Base-by-base conservation (phyloP, 2,888 invertebrate genomes). In the Cremastinae sp. region DNA sequence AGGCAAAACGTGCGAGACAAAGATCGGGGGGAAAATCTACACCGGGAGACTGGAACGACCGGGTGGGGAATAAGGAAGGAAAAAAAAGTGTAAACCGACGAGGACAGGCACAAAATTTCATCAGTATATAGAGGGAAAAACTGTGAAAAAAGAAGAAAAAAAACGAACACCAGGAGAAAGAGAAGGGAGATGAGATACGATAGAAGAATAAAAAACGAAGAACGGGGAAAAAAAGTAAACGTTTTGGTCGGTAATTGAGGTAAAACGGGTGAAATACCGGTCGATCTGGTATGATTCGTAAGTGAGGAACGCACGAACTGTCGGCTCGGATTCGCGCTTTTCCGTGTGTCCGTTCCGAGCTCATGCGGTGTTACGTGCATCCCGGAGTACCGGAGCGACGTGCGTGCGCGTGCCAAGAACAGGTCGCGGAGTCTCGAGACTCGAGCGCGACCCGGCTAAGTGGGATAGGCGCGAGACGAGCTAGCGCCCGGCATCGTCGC, bases 381-480 rank as follows among this genome's bases (percentile, higher is more conserved):
- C 22, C 12, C 45, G 71, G 54, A 41, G 28, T 28, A 66, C 34
- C 61, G 0, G 12, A 16, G 51, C 54, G 41, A 41, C 49, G 73
- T 58, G 61, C 36, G 65, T 43, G 64, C 47, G 47, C 64, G 54
- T 64, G 51, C 22, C 45, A 34, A 54, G 49, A 61, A 51, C 51
- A 56, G 72, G 68, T 78, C 65, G 65, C 9, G 47, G 53, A 64
- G 45, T 64, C 54, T 64, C 43, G 61, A 54, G 74, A 73, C 74
- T 62, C 64, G 72, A 45, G 71, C 73, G 62, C 69, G 72, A 76
- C 54, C 54, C 59, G 62, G 71, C 68, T 68, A 77, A 80, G 80
- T 80, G 80, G 78, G 68, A 78, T 72, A 79, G 77, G 75, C 76
- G 77, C 61, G 28, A 28, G 28, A 28, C 28, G 28, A 28, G 28